Conservation (phyloP, 2,113 vertebrate genomes). For the Neopipo cinnamomea region DNA sequence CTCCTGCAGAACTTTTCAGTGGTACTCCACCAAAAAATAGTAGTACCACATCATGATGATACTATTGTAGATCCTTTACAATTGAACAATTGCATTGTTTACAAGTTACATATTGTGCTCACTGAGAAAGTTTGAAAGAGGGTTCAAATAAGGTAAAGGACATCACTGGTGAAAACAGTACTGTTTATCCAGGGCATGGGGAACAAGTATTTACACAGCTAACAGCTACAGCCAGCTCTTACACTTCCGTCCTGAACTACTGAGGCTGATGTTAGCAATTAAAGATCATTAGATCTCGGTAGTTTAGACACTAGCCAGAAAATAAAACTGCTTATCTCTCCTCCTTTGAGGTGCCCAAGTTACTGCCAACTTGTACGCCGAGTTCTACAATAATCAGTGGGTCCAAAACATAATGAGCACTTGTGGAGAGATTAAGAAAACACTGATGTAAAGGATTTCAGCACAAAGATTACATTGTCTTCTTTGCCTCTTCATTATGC, state of each 20-base stretch:
- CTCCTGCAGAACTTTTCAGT: neutral
- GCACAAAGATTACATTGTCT: constrained; percentile 25
- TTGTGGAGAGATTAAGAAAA: constrained; percentile 15
- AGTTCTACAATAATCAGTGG: neutral
- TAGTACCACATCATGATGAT: neutral
- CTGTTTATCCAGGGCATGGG: neutral
- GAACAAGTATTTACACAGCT: neutral
- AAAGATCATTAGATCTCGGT: neutral
- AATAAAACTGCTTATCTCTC: neutral
- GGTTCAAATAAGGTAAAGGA: neutral
- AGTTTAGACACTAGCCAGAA: neutral
- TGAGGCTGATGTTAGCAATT: neutral
- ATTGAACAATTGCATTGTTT: neutral
- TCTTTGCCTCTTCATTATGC: neutral
- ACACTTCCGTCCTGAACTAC: neutral
- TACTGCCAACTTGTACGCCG: neutral
- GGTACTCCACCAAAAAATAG: neutral
- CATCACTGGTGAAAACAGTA: neutral
- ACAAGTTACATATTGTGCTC: neutral
- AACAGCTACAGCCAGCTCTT: neutral
- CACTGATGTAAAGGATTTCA: constrained; percentile 8
- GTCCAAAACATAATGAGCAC: neutral
- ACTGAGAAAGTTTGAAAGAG: neutral
- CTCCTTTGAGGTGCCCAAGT: neutral
- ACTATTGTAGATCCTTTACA: neutral